These are phyloP conservation scores for Dromococcyx pavoninus DNA, from an alignment of 2,797 vertebrate species.

Conservation along the genomic window DNA sequence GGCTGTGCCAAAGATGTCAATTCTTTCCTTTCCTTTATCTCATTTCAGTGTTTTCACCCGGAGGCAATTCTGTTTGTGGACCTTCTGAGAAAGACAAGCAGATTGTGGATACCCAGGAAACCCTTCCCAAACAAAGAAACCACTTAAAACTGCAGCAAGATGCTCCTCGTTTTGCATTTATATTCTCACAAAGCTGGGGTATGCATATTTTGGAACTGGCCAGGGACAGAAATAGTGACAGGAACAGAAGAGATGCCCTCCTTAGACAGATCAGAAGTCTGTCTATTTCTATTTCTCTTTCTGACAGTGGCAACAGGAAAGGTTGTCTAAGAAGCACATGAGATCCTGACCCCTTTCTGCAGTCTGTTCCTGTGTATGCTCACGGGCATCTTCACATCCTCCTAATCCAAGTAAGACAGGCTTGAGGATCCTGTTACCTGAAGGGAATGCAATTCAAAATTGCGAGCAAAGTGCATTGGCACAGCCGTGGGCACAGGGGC, in stretches of 20 bases:
- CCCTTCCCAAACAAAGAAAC: neutral
- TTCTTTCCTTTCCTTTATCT: neutral
- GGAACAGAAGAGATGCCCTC: neutral
- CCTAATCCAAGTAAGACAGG: neutral
- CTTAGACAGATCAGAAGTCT: neutral
- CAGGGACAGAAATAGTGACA: neutral
- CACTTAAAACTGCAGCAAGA: neutral
- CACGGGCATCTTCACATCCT: neutral
- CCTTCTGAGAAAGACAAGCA: neutral
- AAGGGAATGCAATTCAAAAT: neutral
- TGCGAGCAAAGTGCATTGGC: neutral
- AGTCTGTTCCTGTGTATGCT: neutral
- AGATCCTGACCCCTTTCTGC: neutral
- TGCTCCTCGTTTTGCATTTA: neutral
- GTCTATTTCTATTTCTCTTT: neutral
- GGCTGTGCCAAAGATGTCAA: neutral
- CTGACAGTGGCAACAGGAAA: neutral
- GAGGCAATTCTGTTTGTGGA: neutral
- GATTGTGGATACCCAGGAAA: neutral
- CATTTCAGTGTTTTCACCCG: neutral
- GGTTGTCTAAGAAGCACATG: neutral
- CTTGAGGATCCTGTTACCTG: neutral
- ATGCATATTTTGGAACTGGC: neutral
- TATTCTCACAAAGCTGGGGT: neutral
- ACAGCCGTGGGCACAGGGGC: neutral